Evolutionary conservation across 2,797 vertebrate species (phyloP).

Genomic region (Mormyrops attenuatus): DNA sequence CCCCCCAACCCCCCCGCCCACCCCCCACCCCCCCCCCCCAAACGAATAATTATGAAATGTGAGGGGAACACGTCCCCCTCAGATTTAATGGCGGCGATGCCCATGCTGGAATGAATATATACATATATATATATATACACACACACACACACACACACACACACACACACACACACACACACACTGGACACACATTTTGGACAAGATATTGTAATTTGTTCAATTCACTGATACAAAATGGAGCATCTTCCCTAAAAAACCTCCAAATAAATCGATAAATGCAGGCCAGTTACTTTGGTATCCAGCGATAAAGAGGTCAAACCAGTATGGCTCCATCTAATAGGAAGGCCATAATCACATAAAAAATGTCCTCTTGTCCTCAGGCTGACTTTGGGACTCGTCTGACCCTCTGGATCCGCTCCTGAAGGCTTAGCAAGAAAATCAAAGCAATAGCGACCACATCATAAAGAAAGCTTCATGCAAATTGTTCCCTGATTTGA

Average conservation of each 20-base stretch:
- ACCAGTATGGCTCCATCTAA: not conserved
- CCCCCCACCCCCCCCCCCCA: too few species aligned
- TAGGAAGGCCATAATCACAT: not conserved
- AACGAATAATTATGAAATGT: too few species aligned
- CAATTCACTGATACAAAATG: not conserved
- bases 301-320: not conserved
- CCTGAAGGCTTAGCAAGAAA: not conserved
- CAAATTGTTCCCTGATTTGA: constrained; percentile 8
- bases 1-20: too few species aligned
- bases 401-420: not conserved
- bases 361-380: not conserved
- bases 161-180: too few species aligned
- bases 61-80: too few species aligned
- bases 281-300: not conserved
- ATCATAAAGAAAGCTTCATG: not conserved
- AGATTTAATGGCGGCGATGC: too few species aligned
- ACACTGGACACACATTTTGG: too few species aligned
- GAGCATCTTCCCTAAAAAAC: not conserved
- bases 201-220: not conserved
- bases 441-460: constrained; percentile 2
- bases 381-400: not conserved
- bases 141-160: too few species aligned
- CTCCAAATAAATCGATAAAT: not conserved
- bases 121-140: too few species aligned
- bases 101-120: too few species aligned